Conservation (phyloP, 2,113 vertebrate genomes). For the Lamprologus tigripictilis region DNA sequence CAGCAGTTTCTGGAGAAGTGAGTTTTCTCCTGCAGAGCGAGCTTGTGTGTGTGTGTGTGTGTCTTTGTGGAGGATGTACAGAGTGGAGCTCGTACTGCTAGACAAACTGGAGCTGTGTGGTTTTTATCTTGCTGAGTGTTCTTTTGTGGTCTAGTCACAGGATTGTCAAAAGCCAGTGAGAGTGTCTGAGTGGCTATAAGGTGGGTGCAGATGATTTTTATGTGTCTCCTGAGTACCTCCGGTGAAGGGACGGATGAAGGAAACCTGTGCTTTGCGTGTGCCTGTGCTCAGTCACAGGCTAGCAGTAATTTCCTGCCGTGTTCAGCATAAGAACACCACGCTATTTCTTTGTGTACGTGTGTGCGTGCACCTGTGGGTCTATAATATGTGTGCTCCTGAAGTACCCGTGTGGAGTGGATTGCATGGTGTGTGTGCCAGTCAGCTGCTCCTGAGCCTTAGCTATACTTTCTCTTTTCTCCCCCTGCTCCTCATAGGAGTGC, state of each 20-base stretch:
- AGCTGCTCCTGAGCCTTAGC: constrained; percentile 6
- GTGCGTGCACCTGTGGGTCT: neutral
- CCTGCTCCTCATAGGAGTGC: neutral
- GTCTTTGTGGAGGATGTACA: neutral
- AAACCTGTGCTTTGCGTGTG: neutral
- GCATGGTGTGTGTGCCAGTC: constrained; percentile 27
- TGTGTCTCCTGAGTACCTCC: neutral
- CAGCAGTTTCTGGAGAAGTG: neutral
- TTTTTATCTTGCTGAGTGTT: constrained; percentile 9
- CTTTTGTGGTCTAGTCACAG: constrained; percentile 7
- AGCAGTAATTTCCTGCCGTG: neutral
- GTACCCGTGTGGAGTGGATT: constrained; percentile 5
- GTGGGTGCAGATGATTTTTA: constrained; percentile 9
- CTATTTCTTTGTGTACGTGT: neutral
- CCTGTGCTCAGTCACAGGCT: neutral
- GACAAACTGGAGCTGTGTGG: constrained; percentile 13
- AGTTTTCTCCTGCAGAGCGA: neutral
- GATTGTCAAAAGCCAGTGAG: neutral
- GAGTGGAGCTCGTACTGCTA: neutral
- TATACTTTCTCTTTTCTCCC: neutral
- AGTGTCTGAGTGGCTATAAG: constrained; percentile 10
- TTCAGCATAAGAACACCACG: neutral
- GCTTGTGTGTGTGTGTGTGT: neutral
- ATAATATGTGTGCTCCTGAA: neutral
- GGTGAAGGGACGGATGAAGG: neutral